Conservation (phyloP, 2,888 invertebrate species). For the Clivina fossor region DNA sequence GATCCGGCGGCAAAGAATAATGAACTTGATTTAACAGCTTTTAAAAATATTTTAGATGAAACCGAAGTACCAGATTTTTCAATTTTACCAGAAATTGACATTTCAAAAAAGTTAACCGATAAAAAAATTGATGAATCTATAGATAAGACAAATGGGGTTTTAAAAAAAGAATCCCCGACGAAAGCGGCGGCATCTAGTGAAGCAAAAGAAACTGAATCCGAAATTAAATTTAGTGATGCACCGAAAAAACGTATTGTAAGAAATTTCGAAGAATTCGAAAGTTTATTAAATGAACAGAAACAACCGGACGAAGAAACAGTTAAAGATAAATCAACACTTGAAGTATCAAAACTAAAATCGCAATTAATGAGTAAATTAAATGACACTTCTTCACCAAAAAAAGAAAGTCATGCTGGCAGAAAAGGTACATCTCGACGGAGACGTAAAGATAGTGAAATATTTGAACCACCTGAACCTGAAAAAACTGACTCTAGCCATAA, state of each 20-base stretch:
- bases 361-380: constrained; percentile 47
- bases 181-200: neutral
- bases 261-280: constrained; percentile 51
- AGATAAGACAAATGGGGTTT: constrained; percentile 27
- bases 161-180: constrained; percentile 17
- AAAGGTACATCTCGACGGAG: constrained; percentile 41
- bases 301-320: constrained; percentile 24
- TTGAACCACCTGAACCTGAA: constrained; percentile 6
- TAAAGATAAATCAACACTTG: constrained; percentile 31
- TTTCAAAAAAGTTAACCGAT: constrained; percentile 8
- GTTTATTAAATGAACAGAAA: constrained; percentile 36
- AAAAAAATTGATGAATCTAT: constrained; percentile 25
- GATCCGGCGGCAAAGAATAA: constrained; percentile 30
- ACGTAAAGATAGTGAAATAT: constrained; percentile 19
- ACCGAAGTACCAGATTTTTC: constrained; percentile 63
- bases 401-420: neutral
- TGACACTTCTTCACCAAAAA: constrained; percentile 43
- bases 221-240: constrained; percentile 41
- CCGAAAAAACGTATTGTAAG: constrained; percentile 52
- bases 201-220: constrained; percentile 18
- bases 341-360: constrained; percentile 46
- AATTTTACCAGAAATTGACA: constrained; percentile 53
- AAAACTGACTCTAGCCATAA: neutral
- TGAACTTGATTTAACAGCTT: constrained; percentile 55
- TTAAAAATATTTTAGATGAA: constrained; percentile 63